Evolutionary conservation across 2,113 vertebrate genomes (phyloP), one percentile per base, ranked within the genome.

Genomic region (Danionella cerebrum): DNA sequence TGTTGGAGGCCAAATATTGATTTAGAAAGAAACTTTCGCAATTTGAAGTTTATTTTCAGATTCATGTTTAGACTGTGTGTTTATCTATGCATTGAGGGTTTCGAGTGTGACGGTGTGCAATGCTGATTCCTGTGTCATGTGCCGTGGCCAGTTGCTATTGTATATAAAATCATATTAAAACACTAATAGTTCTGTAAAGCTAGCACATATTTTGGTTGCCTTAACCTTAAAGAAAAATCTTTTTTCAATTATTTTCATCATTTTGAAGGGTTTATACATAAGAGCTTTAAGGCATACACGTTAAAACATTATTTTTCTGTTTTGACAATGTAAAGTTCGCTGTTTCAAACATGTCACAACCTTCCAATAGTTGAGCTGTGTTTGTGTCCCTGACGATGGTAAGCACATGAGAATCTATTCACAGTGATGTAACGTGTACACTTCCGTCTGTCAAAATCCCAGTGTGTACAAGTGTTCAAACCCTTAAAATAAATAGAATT

Each of bases 141-240:
- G 81, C 78, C 72, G 79, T 83, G 78, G 82, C 81, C 84, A 85
- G 78, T 81, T 76, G 75, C 77, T 76, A 79, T 27, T 27, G 72
- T 76, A n/a, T 27, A 69, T 81, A 79, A 77, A 80, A 78, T 82
- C 72, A 74, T 74, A 79, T 57, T 78, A 83, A 80, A 82, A 82
- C 85, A 86, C 86, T 84, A 86, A 83, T 85, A 83, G 80, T 47
- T 82, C 82, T 87, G 84, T 86, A 83, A 74, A 79, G 64, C 76
- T 35, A 10, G 19, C 6, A 67, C 73, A 76, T 77, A 62, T 78
- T 86, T 84, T 76, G 64, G 80, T 83, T 84, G 84, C 87, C 87
- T 89, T 88, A 83, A 84, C 76, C n/a, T n/a, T n/a, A n/a, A n/a
- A n/a, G n/a, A n/a, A n/a, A n/a, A n/a, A n/a, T n/a, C n/a, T n/a